Evolutionary conservation across 2,888 invertebrate genomes (phyloP).

Genomic region (Lasioglossum pauxillum): DNA sequence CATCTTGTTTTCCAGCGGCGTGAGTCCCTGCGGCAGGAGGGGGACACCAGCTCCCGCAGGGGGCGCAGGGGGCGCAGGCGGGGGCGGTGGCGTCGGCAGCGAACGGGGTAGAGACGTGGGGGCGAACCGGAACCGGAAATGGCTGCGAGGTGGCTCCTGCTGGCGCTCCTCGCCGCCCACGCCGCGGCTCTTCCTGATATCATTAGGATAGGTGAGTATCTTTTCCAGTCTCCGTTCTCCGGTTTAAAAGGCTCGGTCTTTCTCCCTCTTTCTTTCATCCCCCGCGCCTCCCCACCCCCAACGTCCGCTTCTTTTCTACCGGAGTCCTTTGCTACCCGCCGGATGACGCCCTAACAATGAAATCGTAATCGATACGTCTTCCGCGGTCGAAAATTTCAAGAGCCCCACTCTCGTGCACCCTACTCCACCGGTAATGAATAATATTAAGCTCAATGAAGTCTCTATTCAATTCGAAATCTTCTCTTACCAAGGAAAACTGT

Average conservation of each 20-base stretch:
- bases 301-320: slow-evolving; percentile 4
- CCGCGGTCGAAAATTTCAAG: slow-evolving; percentile 10
- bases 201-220: slow-evolving; percentile 85
- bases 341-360: slow-evolving; percentile 20
- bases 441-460: background rate
- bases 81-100: slow-evolving; percentile 63
- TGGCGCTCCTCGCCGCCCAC: slow-evolving; percentile 77
- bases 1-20: slow-evolving; percentile 73
- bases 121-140: slow-evolving; percentile 79
- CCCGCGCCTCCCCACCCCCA: background rate
- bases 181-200: slow-evolving; percentile 84
- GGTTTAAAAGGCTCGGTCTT: slow-evolving; percentile 49
- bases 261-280: slow-evolving; percentile 4
- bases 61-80: slow-evolving; percentile 34
- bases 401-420: background rate
- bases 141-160: slow-evolving; percentile 80
- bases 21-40: slow-evolving; percentile 62
- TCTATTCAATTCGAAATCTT: no score
- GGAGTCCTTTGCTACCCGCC: background rate
- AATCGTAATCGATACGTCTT: slow-evolving; percentile 50
- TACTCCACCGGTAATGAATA: background rate
- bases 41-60: slow-evolving; percentile 55
- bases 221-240: slow-evolving; percentile 55
- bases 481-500: no score
- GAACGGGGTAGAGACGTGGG: slow-evolving; percentile 63